Evolutionary conservation across 2,888 invertebrate genomes (phyloP).

Genomic region (Drosophila multiciliata): DNA sequence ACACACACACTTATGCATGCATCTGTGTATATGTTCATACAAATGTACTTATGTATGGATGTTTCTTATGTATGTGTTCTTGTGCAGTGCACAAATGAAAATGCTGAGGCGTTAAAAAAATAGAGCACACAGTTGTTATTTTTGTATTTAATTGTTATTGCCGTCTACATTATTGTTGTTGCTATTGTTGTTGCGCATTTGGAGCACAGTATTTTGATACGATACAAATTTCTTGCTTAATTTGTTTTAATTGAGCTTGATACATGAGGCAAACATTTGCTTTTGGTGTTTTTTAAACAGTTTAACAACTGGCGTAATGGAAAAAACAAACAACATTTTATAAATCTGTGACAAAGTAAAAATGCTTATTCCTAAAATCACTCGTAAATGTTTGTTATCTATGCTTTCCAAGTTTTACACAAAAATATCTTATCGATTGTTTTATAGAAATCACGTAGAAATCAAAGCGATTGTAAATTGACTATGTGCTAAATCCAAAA

Average conservation of each 20-base stretch:
- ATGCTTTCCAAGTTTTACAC: neutral
- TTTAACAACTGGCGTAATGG: constrained; percentile 8
- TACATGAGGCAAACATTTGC: constrained; percentile 63
- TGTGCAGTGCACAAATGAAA: constrained; percentile 67
- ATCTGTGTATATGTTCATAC: constrained; percentile 5
- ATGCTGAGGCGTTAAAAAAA: constrained; percentile 79
- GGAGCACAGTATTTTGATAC: constrained; percentile 65
- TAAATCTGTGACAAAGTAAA: constrained; percentile 11
- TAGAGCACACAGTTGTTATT: constrained; percentile 77
- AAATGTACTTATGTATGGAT: constrained; percentile 26
- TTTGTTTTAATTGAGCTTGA: constrained; percentile 78
- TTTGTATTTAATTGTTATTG: constrained; percentile 76
- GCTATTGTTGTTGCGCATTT: constrained; percentile 42
- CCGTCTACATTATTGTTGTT: constrained; percentile 51
- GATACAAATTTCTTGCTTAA: constrained; percentile 69
- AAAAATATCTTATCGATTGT: neutral
- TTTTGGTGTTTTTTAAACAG: constrained; percentile 11
- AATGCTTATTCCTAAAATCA: neutral
- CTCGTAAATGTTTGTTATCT: neutral
- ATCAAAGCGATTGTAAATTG: constrained; percentile 4
- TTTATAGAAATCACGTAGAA: constrained; percentile 21
- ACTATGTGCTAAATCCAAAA: constrained; percentile 32
- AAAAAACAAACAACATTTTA: constrained; percentile 8
- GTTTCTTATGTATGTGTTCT: constrained; percentile 35
- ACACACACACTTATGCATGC: constrained; percentile 5